Base-by-base conservation (phyloP, 2,888 invertebrate genomes). In the Scaptomyza reducta region DNA sequence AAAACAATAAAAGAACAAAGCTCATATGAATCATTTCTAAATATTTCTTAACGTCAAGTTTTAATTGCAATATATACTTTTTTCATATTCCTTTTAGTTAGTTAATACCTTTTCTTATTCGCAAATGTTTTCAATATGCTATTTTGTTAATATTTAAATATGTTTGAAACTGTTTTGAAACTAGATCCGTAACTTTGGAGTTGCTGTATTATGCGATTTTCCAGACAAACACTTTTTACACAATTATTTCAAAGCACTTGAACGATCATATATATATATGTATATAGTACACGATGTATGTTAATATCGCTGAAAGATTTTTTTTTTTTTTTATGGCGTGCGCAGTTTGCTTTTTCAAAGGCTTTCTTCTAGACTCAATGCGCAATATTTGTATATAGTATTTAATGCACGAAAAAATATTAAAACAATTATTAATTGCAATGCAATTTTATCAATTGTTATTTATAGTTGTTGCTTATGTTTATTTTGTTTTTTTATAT, bases 71-170 rank as follows among this genome's bases (percentile, higher is more conserved):
- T 27, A 25, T 47, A 41, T 60, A 44, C 22, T 29, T 16, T 27
- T 38, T 41, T 33, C 6, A 16, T 0, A n/a, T 33, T 13, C n/a
- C 56, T n/a, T 38, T 10, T 45, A 25, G 16, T 7, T 53, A n/a
- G 41, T 51, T 38, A 74, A 87, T 86, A 84, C 86, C 86, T 84
- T 84, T 87, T 87, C 78, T 71, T 75, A 87, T 82, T 85, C 65
- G 50, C 47, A 51, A 63, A 75, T 22, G 45, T 57, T 56, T 56
- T 42, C 4, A 40, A 4, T 4, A 40, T 50, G 44, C n/a, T 51
- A 13, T 46, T 49, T 27, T 35, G 31, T 11, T 25, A 22, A 22
- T 49, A 42, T 60, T 67, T 41, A 64, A 61, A 55, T 49, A 38
- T 5, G 31, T 31, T 16, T 38, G 10, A 70, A 74, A 77, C 72